Conservation (phyloP, 2,113 vertebrate species). For the Mystacornis crossleyi region DNA sequence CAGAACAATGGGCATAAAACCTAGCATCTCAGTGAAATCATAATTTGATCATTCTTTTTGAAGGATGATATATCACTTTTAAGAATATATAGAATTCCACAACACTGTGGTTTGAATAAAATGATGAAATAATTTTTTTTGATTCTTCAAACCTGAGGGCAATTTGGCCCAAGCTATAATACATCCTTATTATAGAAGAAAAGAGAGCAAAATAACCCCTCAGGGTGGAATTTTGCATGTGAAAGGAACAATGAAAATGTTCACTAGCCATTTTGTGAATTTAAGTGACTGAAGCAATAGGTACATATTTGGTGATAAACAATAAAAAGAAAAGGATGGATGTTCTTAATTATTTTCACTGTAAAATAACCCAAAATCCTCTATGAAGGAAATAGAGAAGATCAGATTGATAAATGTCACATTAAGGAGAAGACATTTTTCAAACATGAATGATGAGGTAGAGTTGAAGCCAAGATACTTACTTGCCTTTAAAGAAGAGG, state of each 20-base stretch:
- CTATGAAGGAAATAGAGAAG: not conserved
- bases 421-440: not conserved
- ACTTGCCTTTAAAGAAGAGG: not conserved
- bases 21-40: not conserved
- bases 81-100: not conserved
- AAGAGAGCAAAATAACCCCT: not conserved
- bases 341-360: not conserved
- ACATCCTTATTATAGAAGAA: not conserved
- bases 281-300: not conserved
- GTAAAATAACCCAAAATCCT: not conserved
- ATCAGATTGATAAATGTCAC: not conserved
- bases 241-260: not conserved
- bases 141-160: not conserved
- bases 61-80: not conserved
- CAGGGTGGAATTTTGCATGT: not conserved
- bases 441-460: not conserved
- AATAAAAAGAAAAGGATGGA: not conserved
- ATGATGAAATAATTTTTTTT: not conserved
- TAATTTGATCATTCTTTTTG: not conserved
- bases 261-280: not conserved
- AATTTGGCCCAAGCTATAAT: not conserved
- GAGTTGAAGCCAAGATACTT: not conserved
- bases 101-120: not conserved
- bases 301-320: not conserved
- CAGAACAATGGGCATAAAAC: not conserved